A percentile compares a stretch with the other conserved stretches of the same genome.
These are phyloP conservation scores for Zingel zingel DNA, from an alignment of 2,113 vertebrate genomes.

Conservation along the genomic window DNA sequence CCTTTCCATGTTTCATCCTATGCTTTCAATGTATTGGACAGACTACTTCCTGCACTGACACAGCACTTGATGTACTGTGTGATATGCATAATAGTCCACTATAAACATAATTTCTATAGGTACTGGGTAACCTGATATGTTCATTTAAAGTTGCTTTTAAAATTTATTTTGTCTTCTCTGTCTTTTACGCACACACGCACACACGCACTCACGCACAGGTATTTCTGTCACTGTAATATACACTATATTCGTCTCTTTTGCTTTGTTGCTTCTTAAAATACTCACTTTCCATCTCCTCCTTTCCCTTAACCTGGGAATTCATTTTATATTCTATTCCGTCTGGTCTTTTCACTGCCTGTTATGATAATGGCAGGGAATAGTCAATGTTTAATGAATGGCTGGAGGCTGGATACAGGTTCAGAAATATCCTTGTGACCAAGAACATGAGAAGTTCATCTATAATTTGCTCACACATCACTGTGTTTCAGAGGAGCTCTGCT, in stretches of 20 bases:
- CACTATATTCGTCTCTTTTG: constrained; percentile 9
- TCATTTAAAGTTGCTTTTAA: constrained; percentile 23
- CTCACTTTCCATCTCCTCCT: constrained; percentile 23
- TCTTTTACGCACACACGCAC: background rate
- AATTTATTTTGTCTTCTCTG: constrained; percentile 10
- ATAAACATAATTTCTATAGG: background rate
- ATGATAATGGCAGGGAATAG: constrained; percentile 66
- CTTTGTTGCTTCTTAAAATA: constrained; percentile 39
- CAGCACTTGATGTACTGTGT: background rate
- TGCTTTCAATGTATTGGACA: background rate
- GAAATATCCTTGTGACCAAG: constrained; percentile 59
- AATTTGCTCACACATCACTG: constrained; percentile 54
- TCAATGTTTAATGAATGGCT: constrained; percentile 79
- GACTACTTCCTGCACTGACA: background rate
- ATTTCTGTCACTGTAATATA: constrained; percentile 6
- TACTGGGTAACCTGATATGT: background rate
- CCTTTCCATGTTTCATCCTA: background rate
- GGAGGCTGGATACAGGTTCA: constrained; percentile 58
- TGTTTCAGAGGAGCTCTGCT: constrained; percentile 35
- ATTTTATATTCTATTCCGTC: constrained; percentile 65
- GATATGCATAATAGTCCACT: background rate
- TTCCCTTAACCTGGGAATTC: constrained; percentile 38
- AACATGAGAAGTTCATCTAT: constrained; percentile 71
- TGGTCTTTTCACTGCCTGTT: constrained; percentile 59
- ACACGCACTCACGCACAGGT: background rate